Evolutionary conservation across 2,797 vertebrate species (phyloP), one percentile per base, ranked within the genome.

Genomic region (Ibycter americanus): DNA sequence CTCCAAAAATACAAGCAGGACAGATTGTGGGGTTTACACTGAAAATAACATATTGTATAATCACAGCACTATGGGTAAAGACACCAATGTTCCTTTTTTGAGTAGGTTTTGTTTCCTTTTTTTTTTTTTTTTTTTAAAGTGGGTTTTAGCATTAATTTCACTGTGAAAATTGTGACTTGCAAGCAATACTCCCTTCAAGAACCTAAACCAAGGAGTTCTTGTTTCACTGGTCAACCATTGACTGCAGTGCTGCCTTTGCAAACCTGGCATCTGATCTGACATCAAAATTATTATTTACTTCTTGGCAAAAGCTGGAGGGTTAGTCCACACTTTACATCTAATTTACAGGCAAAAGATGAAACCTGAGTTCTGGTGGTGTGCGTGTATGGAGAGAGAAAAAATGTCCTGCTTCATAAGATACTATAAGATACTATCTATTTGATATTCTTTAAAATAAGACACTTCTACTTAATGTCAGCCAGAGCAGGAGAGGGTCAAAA

Each of bases 1-100:
- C 40, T 93, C 51, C n/a, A 93, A 87, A 96, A 92, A 90, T 59
- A 93, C 5, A 73, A 87, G 77, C 32, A 84, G 70, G 62, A 76
- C 23, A 47, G n/a, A 89, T 5, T 76, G 80, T 82, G 62, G 65
- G 51, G 89, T 83, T 93, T 90, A 80, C 47, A 84, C 13, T 67
- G 83, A 90, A 95, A 96, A 94, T 52, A 94, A 74, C 19, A 52
- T 66, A 66, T 17, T 47, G 31, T 62, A 62, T 84, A 79, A 87
- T 79, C 67, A 77, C 63, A 52, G 51, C 10, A n/a, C 38, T 70
- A 29, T 4, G 36, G 15, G 26, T 36, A 83, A 84, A 90, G 66
- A 84, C 34, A 92, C 3, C 26, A 36, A 18, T 15, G 46, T 59
- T 76, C 70, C 19, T 62, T 65, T 79, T 90, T 40, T 40, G 18